phyloP scores from a whole-genome alignment of 2,113 vertebrate genomes.

The Drymodes brunneopygia region DNA sequence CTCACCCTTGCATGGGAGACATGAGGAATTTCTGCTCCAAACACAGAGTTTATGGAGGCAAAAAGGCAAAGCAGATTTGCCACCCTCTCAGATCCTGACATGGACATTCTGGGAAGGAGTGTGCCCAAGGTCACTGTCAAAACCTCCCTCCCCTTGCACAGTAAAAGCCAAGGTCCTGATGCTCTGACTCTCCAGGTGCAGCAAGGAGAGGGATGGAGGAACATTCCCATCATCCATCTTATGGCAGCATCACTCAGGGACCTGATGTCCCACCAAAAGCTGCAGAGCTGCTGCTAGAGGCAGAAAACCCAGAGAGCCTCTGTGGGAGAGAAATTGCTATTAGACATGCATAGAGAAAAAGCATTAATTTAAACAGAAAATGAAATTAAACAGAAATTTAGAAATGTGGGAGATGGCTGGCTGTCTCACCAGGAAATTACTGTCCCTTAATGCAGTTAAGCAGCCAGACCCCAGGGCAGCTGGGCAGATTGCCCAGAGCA shows the following conservation, averaged over 20 bases:
- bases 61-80: not conserved
- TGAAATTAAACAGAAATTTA: constrained; percentile 40
- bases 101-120: not conserved
- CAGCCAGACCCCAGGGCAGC: not conserved
- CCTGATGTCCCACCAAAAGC: not conserved
- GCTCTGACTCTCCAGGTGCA: not conserved
- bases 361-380: constrained; percentile 8
- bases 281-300: accelerated
- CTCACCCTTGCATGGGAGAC: not conserved
- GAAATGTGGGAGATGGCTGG: not conserved
- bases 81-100: accelerated
- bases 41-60: not conserved
- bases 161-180: not conserved
- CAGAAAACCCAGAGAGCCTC: not conserved
- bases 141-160: not conserved
- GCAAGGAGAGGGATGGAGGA: not conserved
- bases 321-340: not conserved
- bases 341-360: not conserved
- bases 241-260: not conserved
- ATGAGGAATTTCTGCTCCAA: not conserved
- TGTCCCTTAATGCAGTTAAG: constrained; percentile 7
- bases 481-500: not conserved
- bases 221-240: not conserved
- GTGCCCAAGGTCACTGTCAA: accelerated
- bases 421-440: constrained; percentile 52